Conservation (phyloP, 2,888 invertebrate genomes). For the Blastobasis lacticolella region DNA sequence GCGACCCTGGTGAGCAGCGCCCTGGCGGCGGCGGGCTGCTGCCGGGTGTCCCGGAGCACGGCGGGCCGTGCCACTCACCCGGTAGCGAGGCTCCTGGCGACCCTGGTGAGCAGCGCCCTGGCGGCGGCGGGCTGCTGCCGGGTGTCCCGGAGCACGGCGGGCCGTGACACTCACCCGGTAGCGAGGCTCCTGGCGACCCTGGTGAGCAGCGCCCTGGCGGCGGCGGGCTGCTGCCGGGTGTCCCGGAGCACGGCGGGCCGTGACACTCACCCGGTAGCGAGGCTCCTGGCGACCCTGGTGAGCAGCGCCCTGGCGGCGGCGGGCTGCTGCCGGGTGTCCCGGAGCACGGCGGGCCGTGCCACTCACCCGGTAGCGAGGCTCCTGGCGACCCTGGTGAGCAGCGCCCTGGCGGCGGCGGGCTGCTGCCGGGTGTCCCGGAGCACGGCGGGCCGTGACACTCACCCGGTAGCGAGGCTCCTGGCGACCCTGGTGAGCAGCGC, state of each 20-base stretch:
- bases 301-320: constrained; percentile 9
- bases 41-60: neutral
- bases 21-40: neutral
- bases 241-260: constrained; percentile 17
- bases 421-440: neutral
- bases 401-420: constrained; percentile 3
- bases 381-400: constrained; percentile 6
- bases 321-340: neutral
- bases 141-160: neutral
- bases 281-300: constrained; percentile 8
- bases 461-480: neutral
- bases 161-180: neutral
- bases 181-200: constrained; percentile 1
- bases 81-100: constrained; percentile 7
- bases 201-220: constrained; percentile 11
- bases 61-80: constrained; percentile 15
- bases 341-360: constrained; percentile 4
- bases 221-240: neutral
- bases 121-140: neutral
- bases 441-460: constrained; percentile 2
- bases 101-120: constrained; percentile 10
- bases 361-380: neutral
- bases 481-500: neutral
- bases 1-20: constrained; percentile 6
- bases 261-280: constrained; percentile 9